phyloP scores from a whole-genome alignment of 2,888 invertebrate genomes.

The Ferdinandea cuprea region DNA sequence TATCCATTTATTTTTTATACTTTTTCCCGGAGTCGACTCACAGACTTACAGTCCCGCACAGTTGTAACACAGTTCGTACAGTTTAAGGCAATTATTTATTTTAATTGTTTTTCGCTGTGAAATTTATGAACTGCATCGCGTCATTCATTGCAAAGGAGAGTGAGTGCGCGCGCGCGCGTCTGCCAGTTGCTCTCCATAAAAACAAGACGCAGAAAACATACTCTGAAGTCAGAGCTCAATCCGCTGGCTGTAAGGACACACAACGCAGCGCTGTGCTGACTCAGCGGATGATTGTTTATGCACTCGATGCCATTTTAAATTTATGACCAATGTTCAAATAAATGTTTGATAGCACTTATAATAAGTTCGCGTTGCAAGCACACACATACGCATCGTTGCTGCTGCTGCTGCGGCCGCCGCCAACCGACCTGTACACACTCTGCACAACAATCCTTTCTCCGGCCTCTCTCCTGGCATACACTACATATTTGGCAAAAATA shows the following conservation, averaged over 20 bases:
- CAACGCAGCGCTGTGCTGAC: conserved; percentile 41
- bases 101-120: conserved; percentile 76
- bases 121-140: conserved; percentile 75
- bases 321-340: conserved; percentile 77
- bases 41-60: conserved; percentile 46
- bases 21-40: conserved; percentile 36
- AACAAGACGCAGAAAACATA: conserved; percentile 29
- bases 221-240: conserved; percentile 24
- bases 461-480: conserved; percentile 47
- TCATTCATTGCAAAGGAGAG: conserved; percentile 66
- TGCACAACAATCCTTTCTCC: conserved; percentile 38
- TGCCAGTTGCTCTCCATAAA: conserved; percentile 16
- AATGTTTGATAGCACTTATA: conserved; percentile 76
- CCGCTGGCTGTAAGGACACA: conserved; percentile 49
- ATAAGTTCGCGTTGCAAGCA: conserved; percentile 62
- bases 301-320: conserved; percentile 75
- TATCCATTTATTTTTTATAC: conserved; percentile 37
- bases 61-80: conserved; percentile 76
- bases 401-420: too few species aligned
- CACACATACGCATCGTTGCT: conserved; percentile 16
- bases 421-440: conserved; percentile 3
- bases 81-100: conserved; percentile 77
- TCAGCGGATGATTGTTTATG: conserved; percentile 72
- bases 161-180: conserved; percentile 40
- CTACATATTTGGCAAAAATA: conserved; percentile 75